These are phyloP conservation scores for Himalopsyche anomala DNA, from an alignment of 2,888 invertebrate genomes.

Conservation along the genomic window DNA sequence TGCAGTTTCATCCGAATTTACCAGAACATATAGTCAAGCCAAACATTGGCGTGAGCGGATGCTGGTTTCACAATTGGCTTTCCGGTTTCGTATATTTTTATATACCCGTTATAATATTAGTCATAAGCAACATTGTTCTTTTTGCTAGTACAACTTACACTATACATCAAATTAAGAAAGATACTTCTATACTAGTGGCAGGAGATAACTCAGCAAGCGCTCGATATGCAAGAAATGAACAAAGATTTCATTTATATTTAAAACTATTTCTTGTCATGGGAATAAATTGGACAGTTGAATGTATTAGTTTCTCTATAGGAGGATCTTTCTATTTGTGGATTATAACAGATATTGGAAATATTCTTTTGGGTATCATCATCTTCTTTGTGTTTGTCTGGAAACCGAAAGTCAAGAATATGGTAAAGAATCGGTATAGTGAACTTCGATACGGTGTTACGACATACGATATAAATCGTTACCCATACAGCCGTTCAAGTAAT, in stretches of 20 bases:
- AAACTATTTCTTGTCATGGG: slow-evolving; percentile 92
- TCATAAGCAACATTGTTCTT: background rate
- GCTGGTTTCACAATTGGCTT: slow-evolving; percentile 1
- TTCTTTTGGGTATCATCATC: slow-evolving; percentile 78
- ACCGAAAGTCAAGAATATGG: slow-evolving; percentile 75
- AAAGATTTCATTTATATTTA: slow-evolving; percentile 85
- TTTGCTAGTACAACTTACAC: background rate
- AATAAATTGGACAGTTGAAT: slow-evolving; percentile 88
- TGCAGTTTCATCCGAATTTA: slow-evolving; percentile 11
- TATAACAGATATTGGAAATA: slow-evolving; percentile 77
- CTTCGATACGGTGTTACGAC: background rate
- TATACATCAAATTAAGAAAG: background rate
- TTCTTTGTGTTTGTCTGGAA: slow-evolving; percentile 81
- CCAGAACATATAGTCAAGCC: background rate
- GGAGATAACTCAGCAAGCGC: background rate
- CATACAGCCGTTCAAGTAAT: background rate
- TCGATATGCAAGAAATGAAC: background rate
- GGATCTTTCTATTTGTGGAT: slow-evolving; percentile 76
- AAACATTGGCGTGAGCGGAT: slow-evolving; percentile 3
- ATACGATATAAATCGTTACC: background rate
- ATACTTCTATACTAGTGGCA: background rate
- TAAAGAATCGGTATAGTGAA: slow-evolving; percentile 71
- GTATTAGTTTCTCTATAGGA: slow-evolving; percentile 83
- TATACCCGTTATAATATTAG: background rate
- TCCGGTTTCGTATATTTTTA: slow-evolving; percentile 12